Evolutionary conservation across 2,113 vertebrate species (phyloP), one percentile per base, ranked within the genome.

Genomic region (Ondatra zibethicus): DNA sequence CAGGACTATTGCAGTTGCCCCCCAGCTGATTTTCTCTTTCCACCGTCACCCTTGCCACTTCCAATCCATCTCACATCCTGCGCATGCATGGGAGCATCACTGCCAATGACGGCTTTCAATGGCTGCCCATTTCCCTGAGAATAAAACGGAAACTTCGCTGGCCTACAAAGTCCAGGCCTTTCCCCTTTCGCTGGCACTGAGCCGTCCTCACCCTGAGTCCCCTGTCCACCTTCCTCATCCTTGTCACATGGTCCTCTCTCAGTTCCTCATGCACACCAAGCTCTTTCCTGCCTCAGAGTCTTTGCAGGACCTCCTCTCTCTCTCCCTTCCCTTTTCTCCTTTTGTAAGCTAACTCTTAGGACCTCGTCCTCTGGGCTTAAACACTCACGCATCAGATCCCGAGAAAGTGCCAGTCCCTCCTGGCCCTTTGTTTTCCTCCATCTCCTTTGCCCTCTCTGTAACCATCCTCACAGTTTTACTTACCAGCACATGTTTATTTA

Each of bases 251-350:
- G 31, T 10, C 63, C 80, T 70, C 84, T 94, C 77, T 96, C 77
- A 50, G 33, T 96, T 97, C 91, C 50, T 65, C 65, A 88, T 92
- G 75, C 1, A 25, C 14, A 45, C 7, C 12, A 88, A 77, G 68
- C 10, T 89, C 93, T 88, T 86, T 93, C 52, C 91, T 87, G 73
- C 55, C 70, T 45, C 33, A 17, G n/a, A 50, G 66, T 25, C 52
- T 97, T 91, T 92, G 86, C 42, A 89, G 75, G 73, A 82, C 66
- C 78, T 63, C 3, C 63, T 92, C 63, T 72, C 92, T 45, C 70
- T 89, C 58, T 47, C 77, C 72, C 76, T 78, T 95, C 87, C 73
- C 31, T 75, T 95, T 91, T 93, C 78, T 75, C 27, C 11, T 94
- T 58, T 52, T 29, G 19, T 45, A 19, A 21, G 8, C 65, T 93